These are phyloP conservation scores for Eumerus sabulonum DNA, from an alignment of 2,888 invertebrate genomes.

Conservation along the genomic window DNA sequence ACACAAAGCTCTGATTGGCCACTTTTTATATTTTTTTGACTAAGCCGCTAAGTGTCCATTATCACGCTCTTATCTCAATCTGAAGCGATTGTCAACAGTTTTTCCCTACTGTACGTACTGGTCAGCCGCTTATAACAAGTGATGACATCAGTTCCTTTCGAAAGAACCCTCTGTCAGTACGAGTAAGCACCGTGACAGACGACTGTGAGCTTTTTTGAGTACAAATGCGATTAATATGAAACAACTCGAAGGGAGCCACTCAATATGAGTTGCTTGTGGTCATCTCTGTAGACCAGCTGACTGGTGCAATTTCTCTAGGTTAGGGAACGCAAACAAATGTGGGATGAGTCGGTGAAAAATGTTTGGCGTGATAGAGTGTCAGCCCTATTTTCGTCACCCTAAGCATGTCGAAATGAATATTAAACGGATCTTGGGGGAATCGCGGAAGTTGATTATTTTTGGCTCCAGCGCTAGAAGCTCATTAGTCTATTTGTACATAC, in stretches of 20 bases:
- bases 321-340: conserved; percentile 33
- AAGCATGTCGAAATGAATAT: conserved; percentile 7
- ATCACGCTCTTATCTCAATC: no score
- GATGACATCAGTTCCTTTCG: conserved; percentile 51
- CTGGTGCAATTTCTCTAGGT: conserved; percentile 12
- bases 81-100: no score
- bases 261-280: conserved; percentile 1
- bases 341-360: conserved; percentile 4
- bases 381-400: conserved; percentile 42
- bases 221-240: no score
- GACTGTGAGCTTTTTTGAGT: conserved; percentile 33
- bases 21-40: no score
- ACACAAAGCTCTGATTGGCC: no score
- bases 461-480: conserved; percentile 13
- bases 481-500: no score
- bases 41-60: no score
- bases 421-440: conserved; percentile 12
- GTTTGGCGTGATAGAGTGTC: not conserved
- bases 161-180: not conserved
- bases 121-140: conserved; percentile 51
- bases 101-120: conserved; percentile 34
- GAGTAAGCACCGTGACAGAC: not conserved
- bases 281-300: conserved; percentile 29
- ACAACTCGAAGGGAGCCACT: conserved; percentile 1
- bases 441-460: conserved; percentile 29